phyloP scores from a whole-genome alignment of 2,888 invertebrate genomes.

The Diabrotica balteata region DNA sequence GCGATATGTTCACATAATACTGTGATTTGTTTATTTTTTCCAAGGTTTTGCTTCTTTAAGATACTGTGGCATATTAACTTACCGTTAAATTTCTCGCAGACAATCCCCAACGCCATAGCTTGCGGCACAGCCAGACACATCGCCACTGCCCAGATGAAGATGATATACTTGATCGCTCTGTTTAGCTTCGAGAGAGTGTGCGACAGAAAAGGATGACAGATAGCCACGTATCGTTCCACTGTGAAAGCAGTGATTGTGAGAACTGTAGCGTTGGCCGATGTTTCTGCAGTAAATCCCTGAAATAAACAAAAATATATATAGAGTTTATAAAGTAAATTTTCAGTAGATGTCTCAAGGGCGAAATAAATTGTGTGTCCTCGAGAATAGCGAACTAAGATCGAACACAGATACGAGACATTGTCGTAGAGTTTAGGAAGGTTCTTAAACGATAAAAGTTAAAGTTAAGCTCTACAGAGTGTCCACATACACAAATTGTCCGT shows the following conservation, averaged over 20 bases:
- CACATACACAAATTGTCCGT: no score
- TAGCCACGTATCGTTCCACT: conserved; percentile 86
- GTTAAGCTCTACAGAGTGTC: no score
- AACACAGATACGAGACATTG: no score
- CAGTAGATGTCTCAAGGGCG: neutral
- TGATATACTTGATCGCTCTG: conserved; percentile 77
- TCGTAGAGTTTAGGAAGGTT: no score
- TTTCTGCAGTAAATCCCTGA: conserved; percentile 81
- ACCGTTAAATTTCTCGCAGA: conserved; percentile 52
- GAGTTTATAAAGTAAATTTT: neutral
- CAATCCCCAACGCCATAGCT: conserved; percentile 81
- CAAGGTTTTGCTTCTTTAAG: no score
- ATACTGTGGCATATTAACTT: neutral
- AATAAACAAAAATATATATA: conserved; percentile 13
- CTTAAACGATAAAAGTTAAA: no score
- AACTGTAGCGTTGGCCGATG: conserved; percentile 86
- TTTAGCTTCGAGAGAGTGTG: conserved; percentile 86
- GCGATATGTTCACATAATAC: no score
- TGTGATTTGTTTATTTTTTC: no score
- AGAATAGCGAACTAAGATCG: no score
- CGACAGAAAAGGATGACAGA: conserved; percentile 83
- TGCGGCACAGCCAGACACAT: conserved; percentile 78
- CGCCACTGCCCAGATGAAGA: conserved; percentile 80
- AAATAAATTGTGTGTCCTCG: no score
- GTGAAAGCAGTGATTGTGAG: conserved; percentile 88